A percentile compares a stretch with the other conserved stretches of the same genome.
Conservation (phyloP, 2,797 vertebrate species). For the Margarornis squamiger region DNA sequence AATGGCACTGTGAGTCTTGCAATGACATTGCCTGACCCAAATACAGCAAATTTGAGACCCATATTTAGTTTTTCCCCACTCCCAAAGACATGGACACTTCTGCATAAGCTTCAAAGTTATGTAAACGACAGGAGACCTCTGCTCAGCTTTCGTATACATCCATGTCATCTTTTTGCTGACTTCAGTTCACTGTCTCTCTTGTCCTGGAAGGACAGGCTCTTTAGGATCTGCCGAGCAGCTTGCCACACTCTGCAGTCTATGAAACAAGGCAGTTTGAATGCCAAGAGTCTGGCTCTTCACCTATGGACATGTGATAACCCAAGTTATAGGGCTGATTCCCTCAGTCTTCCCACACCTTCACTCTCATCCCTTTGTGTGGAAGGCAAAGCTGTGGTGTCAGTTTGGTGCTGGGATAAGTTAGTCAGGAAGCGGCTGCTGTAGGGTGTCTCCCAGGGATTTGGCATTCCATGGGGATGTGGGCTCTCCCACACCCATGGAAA, state of each 20-base stretch:
- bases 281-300: neutral
- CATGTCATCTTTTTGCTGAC: neutral
- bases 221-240: neutral
- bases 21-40: neutral
- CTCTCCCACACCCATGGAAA: neutral
- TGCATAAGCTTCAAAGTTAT: neutral
- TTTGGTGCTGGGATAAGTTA: neutral
- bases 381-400: accelerated
- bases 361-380: neutral
- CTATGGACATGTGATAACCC: neutral
- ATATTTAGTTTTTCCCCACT: neutral
- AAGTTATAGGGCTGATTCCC: neutral
- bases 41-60: neutral
- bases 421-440: neutral
- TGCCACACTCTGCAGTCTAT: neutral
- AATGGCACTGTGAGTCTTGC: accelerated
- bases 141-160: neutral
- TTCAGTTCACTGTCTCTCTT: neutral
- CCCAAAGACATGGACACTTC: neutral
- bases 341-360: neutral
- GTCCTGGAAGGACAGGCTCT: neutral
- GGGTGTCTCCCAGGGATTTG: neutral
- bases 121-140: neutral
- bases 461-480: neutral
- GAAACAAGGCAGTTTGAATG: neutral